These are phyloP conservation scores for Stomorhina lunata DNA, from an alignment of 2,888 invertebrate species.

Conservation along the genomic window DNA sequence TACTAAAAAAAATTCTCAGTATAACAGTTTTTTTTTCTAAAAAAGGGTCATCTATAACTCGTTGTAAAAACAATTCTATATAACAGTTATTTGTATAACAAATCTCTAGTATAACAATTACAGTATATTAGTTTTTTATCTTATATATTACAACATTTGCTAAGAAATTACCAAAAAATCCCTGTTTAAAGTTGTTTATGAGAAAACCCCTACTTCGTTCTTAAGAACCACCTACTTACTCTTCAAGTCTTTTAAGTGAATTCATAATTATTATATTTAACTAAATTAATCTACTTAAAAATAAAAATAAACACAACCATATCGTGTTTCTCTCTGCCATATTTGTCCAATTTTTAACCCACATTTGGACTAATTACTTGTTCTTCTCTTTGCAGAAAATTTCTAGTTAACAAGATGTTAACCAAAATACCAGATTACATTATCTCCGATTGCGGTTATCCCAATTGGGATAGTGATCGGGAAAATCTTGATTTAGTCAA, in stretches of 20 bases:
- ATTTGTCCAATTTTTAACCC: neutral
- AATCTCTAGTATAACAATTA: too few relatives aligned
- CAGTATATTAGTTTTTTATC: too few relatives aligned
- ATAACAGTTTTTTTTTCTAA: too few relatives aligned
- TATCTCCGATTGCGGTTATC: slow-evolving; percentile 59
- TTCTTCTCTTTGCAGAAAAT: slow-evolving; percentile 25
- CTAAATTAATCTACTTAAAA: neutral
- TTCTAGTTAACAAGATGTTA: slow-evolving; percentile 43
- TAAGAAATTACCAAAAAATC: too few relatives aligned
- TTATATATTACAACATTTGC: too few relatives aligned
- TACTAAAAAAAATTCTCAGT: too few relatives aligned
- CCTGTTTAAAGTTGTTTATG: too few relatives aligned
- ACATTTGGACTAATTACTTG: neutral
- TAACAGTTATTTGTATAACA: too few relatives aligned
- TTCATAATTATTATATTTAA: slow-evolving; percentile 24
- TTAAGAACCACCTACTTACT: slow-evolving; percentile 23
- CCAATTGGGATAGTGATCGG: slow-evolving; percentile 43
- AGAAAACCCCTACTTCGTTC: neutral
- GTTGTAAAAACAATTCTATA: too few relatives aligned
- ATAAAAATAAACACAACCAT: neutral
- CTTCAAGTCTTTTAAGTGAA: neutral
- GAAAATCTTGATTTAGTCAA: slow-evolving; percentile 33
- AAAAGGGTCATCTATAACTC: too few relatives aligned
- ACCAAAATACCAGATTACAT: slow-evolving; percentile 63
- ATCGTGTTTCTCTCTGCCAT: neutral